These are phyloP conservation scores for Harmothoe impar DNA, from an alignment of 2,888 invertebrate genomes.

Conservation along the genomic window DNA sequence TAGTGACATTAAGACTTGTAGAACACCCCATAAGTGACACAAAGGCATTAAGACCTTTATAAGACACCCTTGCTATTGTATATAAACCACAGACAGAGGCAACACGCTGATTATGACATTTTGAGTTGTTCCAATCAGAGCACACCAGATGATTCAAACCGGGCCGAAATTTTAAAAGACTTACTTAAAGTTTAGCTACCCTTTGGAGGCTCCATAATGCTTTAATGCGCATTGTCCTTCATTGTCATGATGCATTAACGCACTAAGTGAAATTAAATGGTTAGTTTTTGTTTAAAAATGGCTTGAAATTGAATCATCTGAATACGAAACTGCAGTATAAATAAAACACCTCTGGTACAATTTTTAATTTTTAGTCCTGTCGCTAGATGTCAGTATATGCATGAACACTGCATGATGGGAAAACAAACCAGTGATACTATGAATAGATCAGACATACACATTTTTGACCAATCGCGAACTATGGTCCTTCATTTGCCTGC, in stretches of 20 bases:
- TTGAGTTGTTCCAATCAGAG: neutral
- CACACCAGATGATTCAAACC: constrained; percentile 6
- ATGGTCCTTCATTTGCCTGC: too few species aligned
- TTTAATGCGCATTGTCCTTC: too few species aligned
- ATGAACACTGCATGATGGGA: constrained; percentile 47
- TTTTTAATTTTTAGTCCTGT: constrained; percentile 37
- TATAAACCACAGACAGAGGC: neutral
- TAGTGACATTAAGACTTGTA: too few species aligned
- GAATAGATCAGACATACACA: neutral
- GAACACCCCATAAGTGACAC: too few species aligned
- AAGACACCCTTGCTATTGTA: too few species aligned
- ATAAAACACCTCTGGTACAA: neutral
- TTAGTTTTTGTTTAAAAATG: neutral
- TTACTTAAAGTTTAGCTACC: too few species aligned
- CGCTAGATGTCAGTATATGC: constrained; percentile 52
- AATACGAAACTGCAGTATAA: neutral
- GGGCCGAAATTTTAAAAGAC: too few species aligned
- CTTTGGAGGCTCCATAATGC: too few species aligned
- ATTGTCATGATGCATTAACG: too few species aligned
- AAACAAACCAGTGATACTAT: neutral
- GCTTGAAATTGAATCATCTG: neutral
- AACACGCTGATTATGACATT: neutral
- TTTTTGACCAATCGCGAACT: too few species aligned
- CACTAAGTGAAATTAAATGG: too few species aligned
- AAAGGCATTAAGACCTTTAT: too few species aligned